A percentile compares a stretch with the other conserved stretches of the same genome.
phyloP scores from a whole-genome alignment of 2,797 vertebrate genomes.

The Acanthurus lineatus region DNA sequence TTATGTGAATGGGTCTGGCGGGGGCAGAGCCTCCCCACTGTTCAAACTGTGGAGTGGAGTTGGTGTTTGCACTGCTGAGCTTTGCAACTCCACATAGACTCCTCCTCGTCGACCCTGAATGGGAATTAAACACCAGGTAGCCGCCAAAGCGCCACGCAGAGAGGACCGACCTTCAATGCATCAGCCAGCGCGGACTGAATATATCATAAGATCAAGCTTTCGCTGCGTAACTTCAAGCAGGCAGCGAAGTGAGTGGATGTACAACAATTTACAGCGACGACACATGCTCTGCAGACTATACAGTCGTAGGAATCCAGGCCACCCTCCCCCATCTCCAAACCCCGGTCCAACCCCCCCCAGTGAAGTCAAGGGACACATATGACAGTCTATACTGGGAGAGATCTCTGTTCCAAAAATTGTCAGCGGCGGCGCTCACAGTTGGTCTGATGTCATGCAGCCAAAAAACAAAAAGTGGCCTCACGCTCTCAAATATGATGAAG shows the following conservation, averaged over 20 bases:
- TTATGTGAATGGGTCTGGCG: slow-evolving; percentile 70
- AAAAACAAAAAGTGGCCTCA: slow-evolving; percentile 43
- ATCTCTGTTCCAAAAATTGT: slow-evolving; percentile 64
- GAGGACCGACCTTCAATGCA: slow-evolving; percentile 27
- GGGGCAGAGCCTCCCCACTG: slow-evolving; percentile 58
- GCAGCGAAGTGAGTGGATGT: slow-evolving; percentile 29
- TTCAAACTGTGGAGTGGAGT: slow-evolving; percentile 74
- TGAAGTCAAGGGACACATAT: slow-evolving; percentile 74
- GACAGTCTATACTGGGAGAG: slow-evolving; percentile 71
- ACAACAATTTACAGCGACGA: slow-evolving; percentile 45
- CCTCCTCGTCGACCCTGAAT: slow-evolving; percentile 54
- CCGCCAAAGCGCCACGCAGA: slow-evolving; percentile 23
- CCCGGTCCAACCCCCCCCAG: slow-evolving; percentile 31
- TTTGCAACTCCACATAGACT: slow-evolving; percentile 49
- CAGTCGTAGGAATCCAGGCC: slow-evolving; percentile 69
- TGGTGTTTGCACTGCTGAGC: slow-evolving; percentile 73
- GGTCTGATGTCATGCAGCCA: slow-evolving; percentile 57
- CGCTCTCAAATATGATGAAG: background rate
- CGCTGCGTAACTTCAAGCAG: slow-evolving; percentile 31
- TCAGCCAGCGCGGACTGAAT: slow-evolving; percentile 45
- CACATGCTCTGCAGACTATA: slow-evolving; percentile 55
- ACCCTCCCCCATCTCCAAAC: slow-evolving; percentile 54
- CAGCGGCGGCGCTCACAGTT: slow-evolving; percentile 33
- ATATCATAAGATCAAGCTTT: slow-evolving; percentile 46
- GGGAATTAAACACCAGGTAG: slow-evolving; percentile 67